Percentiles rank a stretch among this genome's conserved stretches.
Conservation (phyloP, 2,888 invertebrate genomes). For the Pardosa pseudoannulata region DNA sequence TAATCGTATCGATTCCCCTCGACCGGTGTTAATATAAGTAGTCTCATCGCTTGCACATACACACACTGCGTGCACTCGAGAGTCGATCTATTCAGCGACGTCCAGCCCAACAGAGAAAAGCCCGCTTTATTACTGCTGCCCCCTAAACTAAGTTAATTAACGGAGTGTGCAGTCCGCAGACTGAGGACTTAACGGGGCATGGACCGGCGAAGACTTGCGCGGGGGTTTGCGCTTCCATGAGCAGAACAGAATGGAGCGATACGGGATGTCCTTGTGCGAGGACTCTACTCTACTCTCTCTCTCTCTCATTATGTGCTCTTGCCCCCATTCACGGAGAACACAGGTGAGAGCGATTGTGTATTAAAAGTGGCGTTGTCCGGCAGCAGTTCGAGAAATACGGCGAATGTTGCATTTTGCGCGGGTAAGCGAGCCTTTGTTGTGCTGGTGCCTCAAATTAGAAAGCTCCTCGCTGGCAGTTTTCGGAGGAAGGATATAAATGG, state of each 20-base stretch:
- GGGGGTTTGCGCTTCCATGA: conserved; percentile 46
- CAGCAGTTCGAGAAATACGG: not conserved
- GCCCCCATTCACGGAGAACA: not conserved
- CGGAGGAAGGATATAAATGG: not conserved
- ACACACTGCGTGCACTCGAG: too few relatives aligned
- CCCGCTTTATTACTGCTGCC: conserved; percentile 51
- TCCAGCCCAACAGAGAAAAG: not conserved
- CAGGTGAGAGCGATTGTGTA: not conserved
- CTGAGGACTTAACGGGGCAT: conserved; percentile 60
- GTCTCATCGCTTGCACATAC: too few relatives aligned
- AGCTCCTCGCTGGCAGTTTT: not conserved
- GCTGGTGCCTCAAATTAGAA: not conserved
- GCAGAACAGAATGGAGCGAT: conserved; percentile 64
- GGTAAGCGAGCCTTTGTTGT: not conserved
- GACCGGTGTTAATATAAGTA: too few relatives aligned
- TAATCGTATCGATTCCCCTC: too few relatives aligned
- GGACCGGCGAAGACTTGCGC: conserved; percentile 20
- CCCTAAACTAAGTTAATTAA: conserved; percentile 71
- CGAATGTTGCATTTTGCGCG: not conserved
- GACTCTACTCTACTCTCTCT: too few relatives aligned
- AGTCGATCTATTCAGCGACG: too few relatives aligned
- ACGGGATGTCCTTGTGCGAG: not conserved
- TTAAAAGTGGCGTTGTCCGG: not conserved
- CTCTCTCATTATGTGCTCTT: conserved; percentile 3
- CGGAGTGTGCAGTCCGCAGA: conserved; percentile 46